Conservation (phyloP, 2,113 vertebrate species). For the Zosterops lateralis region DNA sequence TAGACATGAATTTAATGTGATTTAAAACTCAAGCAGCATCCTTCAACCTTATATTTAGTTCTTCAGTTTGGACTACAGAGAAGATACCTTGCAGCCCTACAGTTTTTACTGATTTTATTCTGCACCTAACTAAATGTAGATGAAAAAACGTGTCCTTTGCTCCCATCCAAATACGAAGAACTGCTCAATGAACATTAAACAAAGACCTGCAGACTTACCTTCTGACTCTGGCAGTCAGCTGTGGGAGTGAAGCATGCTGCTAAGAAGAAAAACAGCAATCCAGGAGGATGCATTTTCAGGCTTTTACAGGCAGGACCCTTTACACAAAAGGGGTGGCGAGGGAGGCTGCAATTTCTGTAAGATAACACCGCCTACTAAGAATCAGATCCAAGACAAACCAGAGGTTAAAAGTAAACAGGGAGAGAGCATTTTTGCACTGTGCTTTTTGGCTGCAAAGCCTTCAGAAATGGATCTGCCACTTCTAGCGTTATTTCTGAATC, state of each 20-base stretch:
- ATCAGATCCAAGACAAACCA: slow-evolving; percentile 65
- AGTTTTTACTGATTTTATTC: background rate
- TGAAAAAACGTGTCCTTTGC: background rate
- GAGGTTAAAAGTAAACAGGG: slow-evolving; percentile 55
- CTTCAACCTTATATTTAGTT: background rate
- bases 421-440: slow-evolving; percentile 12
- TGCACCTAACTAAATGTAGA: background rate
- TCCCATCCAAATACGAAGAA: background rate
- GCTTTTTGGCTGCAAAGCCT: slow-evolving; percentile 26
- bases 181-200: background rate
- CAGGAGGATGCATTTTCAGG: slow-evolving; percentile 56
- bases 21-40: background rate
- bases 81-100: background rate
- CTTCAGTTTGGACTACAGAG: background rate
- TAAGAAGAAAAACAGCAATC: slow-evolving; percentile 51
- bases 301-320: slow-evolving; percentile 43
- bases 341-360: slow-evolving; percentile 43
- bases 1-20: background rate
- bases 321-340: background rate
- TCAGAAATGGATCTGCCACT: slow-evolving; percentile 18
- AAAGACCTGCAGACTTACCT: slow-evolving; percentile 42
- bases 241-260: slow-evolving; percentile 22
- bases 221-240: slow-evolving; percentile 24
- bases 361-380: slow-evolving; percentile 53
- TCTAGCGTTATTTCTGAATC: background rate